Evolutionary conservation across 2,113 vertebrate species (phyloP).

Genomic region (Tiliqua scincoides): DNA sequence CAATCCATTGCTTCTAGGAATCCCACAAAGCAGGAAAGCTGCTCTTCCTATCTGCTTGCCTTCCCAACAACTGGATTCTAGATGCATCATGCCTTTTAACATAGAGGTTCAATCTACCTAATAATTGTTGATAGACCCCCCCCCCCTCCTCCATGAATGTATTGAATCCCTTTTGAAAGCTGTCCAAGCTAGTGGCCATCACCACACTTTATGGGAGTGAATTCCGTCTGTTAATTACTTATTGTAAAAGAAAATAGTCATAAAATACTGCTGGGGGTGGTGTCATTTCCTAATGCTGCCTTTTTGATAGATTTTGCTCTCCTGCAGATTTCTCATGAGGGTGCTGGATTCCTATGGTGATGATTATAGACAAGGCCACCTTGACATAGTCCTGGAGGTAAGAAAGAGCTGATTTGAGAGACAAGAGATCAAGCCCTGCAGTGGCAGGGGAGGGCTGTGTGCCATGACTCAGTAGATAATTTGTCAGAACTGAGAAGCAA

Average conservation of each 20-base stretch:
- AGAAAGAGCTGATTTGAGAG: slow-evolving; percentile 28
- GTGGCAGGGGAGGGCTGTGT: background rate
- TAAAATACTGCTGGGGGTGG: background rate
- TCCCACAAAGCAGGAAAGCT: too few species aligned
- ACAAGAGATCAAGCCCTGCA: background rate
- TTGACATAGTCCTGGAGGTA: slow-evolving; percentile 88
- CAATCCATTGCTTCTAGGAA: too few species aligned
- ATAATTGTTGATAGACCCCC: background rate
- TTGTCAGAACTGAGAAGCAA: background rate
- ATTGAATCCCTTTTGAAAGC: background rate
- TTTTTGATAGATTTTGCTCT: background rate
- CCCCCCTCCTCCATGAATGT: too few species aligned
- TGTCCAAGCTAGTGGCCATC: too few species aligned
- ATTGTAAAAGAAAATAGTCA: background rate
- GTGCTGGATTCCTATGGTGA: slow-evolving; percentile 88
- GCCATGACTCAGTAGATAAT: background rate
- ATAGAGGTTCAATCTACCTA: background rate
- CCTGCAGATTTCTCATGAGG: slow-evolving; percentile 87
- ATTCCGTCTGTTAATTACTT: too few species aligned
- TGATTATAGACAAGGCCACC: slow-evolving; percentile 85
- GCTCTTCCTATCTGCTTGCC: too few species aligned
- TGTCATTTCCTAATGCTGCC: background rate
- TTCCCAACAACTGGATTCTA: background rate
- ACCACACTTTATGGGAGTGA: background rate
- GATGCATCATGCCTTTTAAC: background rate